These are phyloP conservation scores for Carposina sasakii DNA, from an alignment of 1,140 invertebrate species.

Conservation along the genomic window DNA sequence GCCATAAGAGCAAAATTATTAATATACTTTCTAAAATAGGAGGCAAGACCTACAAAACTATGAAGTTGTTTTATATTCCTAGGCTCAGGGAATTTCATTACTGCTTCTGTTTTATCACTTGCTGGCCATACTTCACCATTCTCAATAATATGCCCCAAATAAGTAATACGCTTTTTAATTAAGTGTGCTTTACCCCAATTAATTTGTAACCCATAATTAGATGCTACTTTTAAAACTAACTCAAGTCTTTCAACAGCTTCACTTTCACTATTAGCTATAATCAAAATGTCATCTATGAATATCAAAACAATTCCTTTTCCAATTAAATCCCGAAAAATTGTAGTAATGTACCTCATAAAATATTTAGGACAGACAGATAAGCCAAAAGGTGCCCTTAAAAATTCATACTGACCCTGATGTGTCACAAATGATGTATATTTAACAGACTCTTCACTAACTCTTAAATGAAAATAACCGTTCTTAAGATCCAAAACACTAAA, in stretches of 20 bases:
- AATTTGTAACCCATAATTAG: background rate
- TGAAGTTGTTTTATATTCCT: background rate
- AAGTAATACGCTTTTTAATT: too few relatives aligned
- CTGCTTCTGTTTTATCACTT: conserved; percentile 1
- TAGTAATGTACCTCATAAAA: background rate
- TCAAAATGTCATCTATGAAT: background rate
- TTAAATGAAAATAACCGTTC: background rate
- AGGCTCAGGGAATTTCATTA: background rate
- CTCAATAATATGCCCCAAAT: too few relatives aligned
- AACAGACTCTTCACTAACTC: background rate
- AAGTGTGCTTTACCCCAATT: background rate
- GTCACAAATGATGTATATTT: background rate
- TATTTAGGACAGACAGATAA: background rate
- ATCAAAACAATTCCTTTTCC: background rate
- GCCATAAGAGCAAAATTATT: conserved; percentile 1
- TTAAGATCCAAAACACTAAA: background rate
- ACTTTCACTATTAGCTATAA: background rate
- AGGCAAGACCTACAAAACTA: background rate
- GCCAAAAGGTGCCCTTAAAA: background rate
- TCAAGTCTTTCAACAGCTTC: background rate
- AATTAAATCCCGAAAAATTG: background rate
- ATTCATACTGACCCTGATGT: background rate
- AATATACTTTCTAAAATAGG: conserved; percentile 4
- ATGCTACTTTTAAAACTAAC: background rate
- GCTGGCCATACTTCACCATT: too few relatives aligned